These are phyloP conservation scores for Eueremaeus valkanovi DNA, from an alignment of 2,888 invertebrate genomes.

Conservation along the genomic window DNA sequence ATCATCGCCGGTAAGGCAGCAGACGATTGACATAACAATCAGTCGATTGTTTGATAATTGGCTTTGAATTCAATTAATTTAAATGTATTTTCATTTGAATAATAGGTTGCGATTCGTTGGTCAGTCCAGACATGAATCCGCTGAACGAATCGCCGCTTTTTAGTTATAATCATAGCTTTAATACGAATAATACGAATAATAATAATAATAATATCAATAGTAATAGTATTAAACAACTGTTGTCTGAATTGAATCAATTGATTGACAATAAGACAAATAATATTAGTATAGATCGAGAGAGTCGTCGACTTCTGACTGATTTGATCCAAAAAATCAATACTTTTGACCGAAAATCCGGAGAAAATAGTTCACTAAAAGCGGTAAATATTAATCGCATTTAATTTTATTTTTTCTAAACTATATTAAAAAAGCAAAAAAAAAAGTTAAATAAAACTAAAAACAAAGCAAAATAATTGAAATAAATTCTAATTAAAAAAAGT, in stretches of 20 bases:
- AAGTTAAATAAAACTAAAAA: not conserved
- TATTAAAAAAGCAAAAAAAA: not conserved
- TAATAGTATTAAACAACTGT: not conserved
- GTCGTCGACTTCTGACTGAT: constrained; percentile 9
- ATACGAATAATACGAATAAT: not conserved
- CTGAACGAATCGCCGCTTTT: not conserved
- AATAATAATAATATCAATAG: too few species aligned
- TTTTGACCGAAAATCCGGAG: not conserved
- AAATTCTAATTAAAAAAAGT: not conserved
- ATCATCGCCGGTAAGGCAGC: constrained; percentile 42
- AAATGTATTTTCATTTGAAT: not conserved
- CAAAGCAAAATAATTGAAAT: not conserved
- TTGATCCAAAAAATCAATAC: not conserved
- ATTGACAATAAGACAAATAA: constrained; percentile 3
- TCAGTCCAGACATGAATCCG: not conserved
- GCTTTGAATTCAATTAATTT: too few species aligned
- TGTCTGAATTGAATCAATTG: constrained; percentile 25
- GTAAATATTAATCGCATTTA: not conserved
- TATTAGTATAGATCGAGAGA: constrained; percentile 9
- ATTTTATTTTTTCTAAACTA: not conserved
- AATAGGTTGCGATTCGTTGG: constrained; percentile 22
- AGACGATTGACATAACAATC: too few species aligned
- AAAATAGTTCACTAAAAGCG: not conserved
- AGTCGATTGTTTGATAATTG: too few species aligned
- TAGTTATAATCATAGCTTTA: not conserved